Evolutionary conservation across 2,888 invertebrate genomes (phyloP), one percentile per base, ranked within the genome.

Genomic region (Stenchaetothrips biformis): DNA sequence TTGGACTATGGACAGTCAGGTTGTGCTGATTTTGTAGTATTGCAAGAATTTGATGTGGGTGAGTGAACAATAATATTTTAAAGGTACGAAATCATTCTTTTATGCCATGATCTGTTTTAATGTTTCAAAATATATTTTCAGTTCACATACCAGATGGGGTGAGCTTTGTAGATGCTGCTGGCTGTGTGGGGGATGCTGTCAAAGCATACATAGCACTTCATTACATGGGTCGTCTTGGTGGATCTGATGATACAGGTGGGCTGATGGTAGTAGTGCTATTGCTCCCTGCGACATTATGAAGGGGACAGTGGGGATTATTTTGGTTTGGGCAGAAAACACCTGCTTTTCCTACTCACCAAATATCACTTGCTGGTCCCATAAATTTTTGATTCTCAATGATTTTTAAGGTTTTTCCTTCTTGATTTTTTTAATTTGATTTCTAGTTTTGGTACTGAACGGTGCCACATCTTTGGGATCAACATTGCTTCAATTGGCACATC

Each of bases 31-130:
- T 86, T 83, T 81, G 87, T 88, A 80, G 84, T 87, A 18, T 83
- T 88, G 53, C 85, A 86, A 82, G 87, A 88, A 83, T 87, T 86
- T 84, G 87, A 88, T 83, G 83, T 88, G 59, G 87, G 88, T 88
- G 84, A 84, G 87, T 84, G n/a, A 8, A 59, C 59, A 37, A 37
- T 2, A 1, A 21, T 74, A 8, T 21, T 67, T 67, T 21, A 67
- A n/a, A n/a, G 37, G 4, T 37, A 37, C 4, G 37, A 37, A 37
- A 37, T 37, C 37, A 4, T 1, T 1, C 37, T 37, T 37, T 37
- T 37, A 37, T 37, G 37, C 37, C 11, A 13, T 11, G 2, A 47
- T 62, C 48, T 47, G 21, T 47, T 80, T 37, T 7, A 74, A 48
- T 48, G 48, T 7, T 48, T 77, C 9, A 77, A 7, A 80, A 37